Base-by-base conservation (phyloP, 1,140 invertebrate genomes). In the Propsilocerus akamusi region DNA sequence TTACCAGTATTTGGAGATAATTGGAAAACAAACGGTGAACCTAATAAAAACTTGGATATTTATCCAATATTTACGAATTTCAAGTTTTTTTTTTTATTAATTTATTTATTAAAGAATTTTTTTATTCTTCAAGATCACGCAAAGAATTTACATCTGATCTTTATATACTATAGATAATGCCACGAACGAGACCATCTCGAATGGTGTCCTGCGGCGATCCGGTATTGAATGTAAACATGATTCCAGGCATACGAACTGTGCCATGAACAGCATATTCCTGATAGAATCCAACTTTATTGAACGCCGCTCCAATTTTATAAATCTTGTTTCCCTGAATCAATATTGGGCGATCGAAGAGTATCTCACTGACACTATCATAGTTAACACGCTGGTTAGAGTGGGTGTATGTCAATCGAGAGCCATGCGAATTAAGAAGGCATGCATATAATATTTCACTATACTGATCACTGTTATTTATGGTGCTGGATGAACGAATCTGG, bases 381-480 rank as follows among this genome's bases (percentile, higher is more conserved):
- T 72, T 66, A 37, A 77, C 81, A 53, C 80, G 76, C 51, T 75
- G 78, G 30, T 81, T 81, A 59, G 80, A 85, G 63, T 87, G 82
- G 7, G 82, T 85, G 60, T 85, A 85, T 1, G 83, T 83, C 50
- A 87, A 71, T 3, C 83, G 66, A 28, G 75, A 78, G 7, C 80
- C 81, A 59, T 83, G 81, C 24, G 75, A 75, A 65, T 86, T 83
- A 52, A 84, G 68, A 25, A 86, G 68, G 67, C 85, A 80, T 10
- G 83, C 82, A 59, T 86, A 86, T 25, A 86, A 70, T 49, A 85
- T 72, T 68, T 87, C 83, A 0, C 77, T 76, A 63, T 86, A 86
- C 5, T 54, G 67, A 51, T 62, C 56, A 6, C 60, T n/a, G n/a
- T n/a, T n/a, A n/a, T n/a, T n/a, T n/a, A n/a, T 55, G 49, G 60